Evolutionary conservation across 1,140 invertebrate species (phyloP), one percentile per base, ranked within the genome.

Genomic region (Brachionus koreanus): DNA sequence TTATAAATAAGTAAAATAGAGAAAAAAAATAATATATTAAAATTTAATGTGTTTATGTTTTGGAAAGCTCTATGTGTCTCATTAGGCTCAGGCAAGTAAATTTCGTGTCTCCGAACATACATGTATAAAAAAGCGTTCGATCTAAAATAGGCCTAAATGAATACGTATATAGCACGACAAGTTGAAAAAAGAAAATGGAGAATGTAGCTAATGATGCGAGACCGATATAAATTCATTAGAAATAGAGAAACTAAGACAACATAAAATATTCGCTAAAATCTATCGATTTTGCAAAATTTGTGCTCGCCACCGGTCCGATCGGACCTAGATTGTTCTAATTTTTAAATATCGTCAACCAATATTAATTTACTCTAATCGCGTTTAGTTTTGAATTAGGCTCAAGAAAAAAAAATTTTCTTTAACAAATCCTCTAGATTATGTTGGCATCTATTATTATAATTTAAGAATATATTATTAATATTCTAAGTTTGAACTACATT

Each of bases 11-110:
- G 49, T 57, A 19, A 19, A 16, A 16, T 19, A 57, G 6, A 57
- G 49, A 16, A 65, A 67, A 35, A 67, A 37, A 69, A 69, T 69
- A 69, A 69, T 37, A 69, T 16, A 69, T 69, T 69, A 69, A 69
- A 69, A 69, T 69, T n/a, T 37, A 69, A 39, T 69, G 35, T 69
- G 33, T 69, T 39, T 69, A 37, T 65, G 25, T 33, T 65, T 57
- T 19, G 19, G 49, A 57, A 19, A 57, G 49, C 19, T 19, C 5
- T 57, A n/a, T 19, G 49, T 57, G 49, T 57, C 49, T 57, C 49
- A 57, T 57, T 57, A 3, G 9, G 49, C 49, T 57, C 2, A 49
- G 43, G 49, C 16, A 23, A 19, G 49, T 57, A 57, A 9, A 5
- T 57, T 19, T 57, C 49, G 49, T 57, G 49, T 19, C n/a, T 57